phyloP scores from a whole-genome alignment of 1,140 invertebrate species.

The Gonioctena quinquepunctata region DNA sequence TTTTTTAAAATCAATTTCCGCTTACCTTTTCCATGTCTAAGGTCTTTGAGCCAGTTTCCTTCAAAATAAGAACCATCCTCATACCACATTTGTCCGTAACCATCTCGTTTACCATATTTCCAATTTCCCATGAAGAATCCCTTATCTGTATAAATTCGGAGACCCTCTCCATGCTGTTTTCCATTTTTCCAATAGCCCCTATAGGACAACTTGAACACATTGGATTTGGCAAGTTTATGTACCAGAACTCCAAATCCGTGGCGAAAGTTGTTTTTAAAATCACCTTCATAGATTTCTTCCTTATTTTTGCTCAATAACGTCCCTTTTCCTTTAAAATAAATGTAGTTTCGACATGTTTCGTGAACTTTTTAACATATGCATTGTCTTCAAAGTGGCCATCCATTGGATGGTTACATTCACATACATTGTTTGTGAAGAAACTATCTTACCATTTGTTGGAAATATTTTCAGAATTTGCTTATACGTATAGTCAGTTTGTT shows the following conservation, averaged over 20 bases:
- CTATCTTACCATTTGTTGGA: too few species aligned
- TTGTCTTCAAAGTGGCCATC: too few species aligned
- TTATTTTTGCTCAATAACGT: conserved; percentile 29
- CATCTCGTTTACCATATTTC: conserved; percentile 61
- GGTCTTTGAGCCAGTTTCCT: conserved; percentile 59
- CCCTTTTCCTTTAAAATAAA: conserved; percentile 41
- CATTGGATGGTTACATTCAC: too few species aligned
- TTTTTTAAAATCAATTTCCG: too few species aligned
- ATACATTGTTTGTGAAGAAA: too few species aligned
- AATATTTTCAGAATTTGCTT: too few species aligned
- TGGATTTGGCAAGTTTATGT: conserved; percentile 49
- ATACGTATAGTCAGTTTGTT: too few species aligned
- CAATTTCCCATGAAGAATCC: conserved; percentile 68
- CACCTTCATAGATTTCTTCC: conserved; percentile 51
- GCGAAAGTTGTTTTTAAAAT: conserved; percentile 50
- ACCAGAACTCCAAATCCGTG: conserved; percentile 58
- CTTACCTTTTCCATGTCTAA: conserved; percentile 48
- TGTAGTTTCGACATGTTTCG: background rate
- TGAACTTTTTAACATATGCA: too few species aligned
- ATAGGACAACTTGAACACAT: conserved; percentile 56
- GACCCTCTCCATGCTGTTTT: conserved; percentile 60
- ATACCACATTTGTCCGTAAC: conserved; percentile 68
- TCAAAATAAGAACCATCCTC: conserved; percentile 61
- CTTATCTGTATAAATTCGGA: conserved; percentile 61
- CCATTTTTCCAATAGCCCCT: conserved; percentile 60